Conservation (phyloP, 2,113 vertebrate species). For the Mus musculus region DNA sequence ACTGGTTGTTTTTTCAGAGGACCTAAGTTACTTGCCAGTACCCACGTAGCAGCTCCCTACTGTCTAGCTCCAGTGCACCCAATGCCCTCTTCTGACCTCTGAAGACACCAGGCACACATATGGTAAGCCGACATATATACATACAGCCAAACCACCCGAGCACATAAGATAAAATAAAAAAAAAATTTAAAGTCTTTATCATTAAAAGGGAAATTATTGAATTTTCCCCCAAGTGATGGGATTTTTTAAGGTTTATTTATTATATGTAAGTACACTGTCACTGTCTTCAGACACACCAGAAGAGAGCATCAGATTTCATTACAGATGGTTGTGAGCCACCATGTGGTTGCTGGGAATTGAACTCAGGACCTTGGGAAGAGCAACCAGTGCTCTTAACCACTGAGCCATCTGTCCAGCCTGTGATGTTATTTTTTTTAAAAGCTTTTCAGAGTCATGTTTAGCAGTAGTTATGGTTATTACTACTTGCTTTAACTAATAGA, state of each 20-base stretch:
- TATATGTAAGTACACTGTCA: too few species aligned
- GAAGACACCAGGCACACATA: neutral
- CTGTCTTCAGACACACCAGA: too few species aligned
- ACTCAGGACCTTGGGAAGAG: too few species aligned
- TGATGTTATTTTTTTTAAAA: neutral
- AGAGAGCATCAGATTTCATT: too few species aligned
- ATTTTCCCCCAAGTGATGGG: neutral
- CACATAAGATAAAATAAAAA: neutral
- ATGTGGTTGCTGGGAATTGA: too few species aligned
- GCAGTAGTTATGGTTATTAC: neutral
- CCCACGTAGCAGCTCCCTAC: neutral
- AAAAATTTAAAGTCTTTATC: neutral
- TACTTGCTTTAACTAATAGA: neutral
- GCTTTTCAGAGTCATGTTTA: neutral
- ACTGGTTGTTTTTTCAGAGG: neutral
- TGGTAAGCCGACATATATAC: neutral
- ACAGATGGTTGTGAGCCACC: too few species aligned
- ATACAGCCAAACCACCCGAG: neutral
- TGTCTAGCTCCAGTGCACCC: neutral
- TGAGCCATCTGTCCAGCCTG: too few species aligned
- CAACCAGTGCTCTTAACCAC: too few species aligned
- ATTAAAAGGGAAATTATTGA: neutral
- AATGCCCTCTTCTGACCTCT: neutral
- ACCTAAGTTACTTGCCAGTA: neutral
- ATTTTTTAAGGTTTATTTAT: too few species aligned